Percentiles rank a stretch among this genome's conserved stretches.
phyloP scores from a whole-genome alignment of 2,797 vertebrate genomes.

The Clarias laeviceps region DNA sequence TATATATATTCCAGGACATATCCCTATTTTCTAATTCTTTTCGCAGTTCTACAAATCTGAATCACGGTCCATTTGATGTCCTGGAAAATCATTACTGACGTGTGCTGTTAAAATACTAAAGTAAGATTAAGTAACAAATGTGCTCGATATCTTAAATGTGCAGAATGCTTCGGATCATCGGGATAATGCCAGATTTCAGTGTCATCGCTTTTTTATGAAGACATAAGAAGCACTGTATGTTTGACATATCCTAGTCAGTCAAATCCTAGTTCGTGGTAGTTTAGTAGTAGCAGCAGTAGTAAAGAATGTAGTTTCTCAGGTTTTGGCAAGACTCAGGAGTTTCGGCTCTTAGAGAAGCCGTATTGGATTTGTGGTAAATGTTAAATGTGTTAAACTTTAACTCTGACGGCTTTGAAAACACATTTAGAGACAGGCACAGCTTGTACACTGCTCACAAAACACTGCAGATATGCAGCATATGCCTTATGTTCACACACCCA shows the following conservation, averaged over 20 bases:
- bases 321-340: constrained; percentile 20
- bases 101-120: background rate
- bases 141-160: background rate
- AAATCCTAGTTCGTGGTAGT: constrained; percentile 15
- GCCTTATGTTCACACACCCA: constrained; percentile 21
- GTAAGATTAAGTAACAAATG: background rate
- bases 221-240: background rate
- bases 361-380: constrained; percentile 28
- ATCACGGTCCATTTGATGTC: background rate
- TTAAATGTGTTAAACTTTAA: constrained; percentile 29
- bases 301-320: constrained; percentile 10
- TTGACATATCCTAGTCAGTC: constrained; percentile 40
- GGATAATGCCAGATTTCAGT: background rate
- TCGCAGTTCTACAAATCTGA: background rate
- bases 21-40: background rate
- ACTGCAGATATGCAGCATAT: constrained; percentile 33
- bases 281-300: too few species aligned
- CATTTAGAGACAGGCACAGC: constrained; percentile 9
- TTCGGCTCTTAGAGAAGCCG: constrained; percentile 5
- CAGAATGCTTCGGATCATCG: background rate
- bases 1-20: too few species aligned
- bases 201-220: too few species aligned
- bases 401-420: background rate
- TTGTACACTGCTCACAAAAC: background rate
- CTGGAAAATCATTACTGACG: too few species aligned